Evolutionary conservation across 2,797 vertebrate species (phyloP).

Genomic region (Smutsia gigantea): DNA sequence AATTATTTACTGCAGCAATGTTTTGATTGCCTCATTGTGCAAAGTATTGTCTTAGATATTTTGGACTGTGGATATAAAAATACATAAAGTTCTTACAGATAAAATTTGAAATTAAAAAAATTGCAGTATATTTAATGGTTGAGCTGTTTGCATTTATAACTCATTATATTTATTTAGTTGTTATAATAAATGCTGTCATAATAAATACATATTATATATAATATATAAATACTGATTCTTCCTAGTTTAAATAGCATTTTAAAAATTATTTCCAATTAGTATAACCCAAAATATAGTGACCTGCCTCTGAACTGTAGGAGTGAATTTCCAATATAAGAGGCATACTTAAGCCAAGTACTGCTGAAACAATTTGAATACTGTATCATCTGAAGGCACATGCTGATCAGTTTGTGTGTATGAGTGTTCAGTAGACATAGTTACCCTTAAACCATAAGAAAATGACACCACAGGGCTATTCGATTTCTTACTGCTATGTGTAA

Average conservation of each 20-base stretch:
- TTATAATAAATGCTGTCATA: not conserved
- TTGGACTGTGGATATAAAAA: not conserved
- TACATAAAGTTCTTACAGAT: not conserved
- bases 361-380: not conserved
- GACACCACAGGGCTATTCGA: not conserved
- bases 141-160: not conserved
- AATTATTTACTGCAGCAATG: not conserved
- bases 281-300: not conserved
- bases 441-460: slow-evolving; percentile 26
- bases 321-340: not conserved
- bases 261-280: not conserved
- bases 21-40: not conserved
- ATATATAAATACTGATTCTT: not conserved
- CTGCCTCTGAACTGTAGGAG: accelerated
- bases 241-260: not conserved
- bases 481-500: slow-evolving; percentile 14
- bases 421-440: not conserved
- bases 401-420: not conserved
- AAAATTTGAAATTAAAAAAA: not conserved
- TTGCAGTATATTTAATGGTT: not conserved
- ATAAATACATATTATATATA: too few species aligned
- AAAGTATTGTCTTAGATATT: not conserved
- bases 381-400: not conserved
- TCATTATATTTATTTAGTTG: not conserved
- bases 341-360: not conserved